Percentiles rank a stretch among this genome's conserved stretches.
phyloP scores from a whole-genome alignment of 2,888 invertebrate species.

The Dorcus hopei region DNA sequence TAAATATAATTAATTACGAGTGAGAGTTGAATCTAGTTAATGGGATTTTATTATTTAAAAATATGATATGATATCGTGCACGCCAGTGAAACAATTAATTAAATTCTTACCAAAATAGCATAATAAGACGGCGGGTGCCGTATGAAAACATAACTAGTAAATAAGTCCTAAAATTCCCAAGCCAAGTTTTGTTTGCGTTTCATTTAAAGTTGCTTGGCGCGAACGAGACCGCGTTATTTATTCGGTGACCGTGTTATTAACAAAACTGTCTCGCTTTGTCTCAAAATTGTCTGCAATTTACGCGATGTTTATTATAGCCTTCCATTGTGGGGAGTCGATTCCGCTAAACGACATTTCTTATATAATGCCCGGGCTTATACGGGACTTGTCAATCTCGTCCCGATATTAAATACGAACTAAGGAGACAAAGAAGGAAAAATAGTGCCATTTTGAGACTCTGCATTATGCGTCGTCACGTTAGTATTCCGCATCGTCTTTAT shows the following conservation, averaged over 20 bases:
- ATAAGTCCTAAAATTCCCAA: slow-evolving; percentile 16
- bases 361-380: slow-evolving; percentile 14
- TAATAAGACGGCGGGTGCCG: too few relatives aligned
- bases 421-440: slow-evolving; percentile 2
- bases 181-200: slow-evolving; percentile 19
- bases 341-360: slow-evolving; percentile 27
- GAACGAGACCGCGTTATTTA: slow-evolving; percentile 25
- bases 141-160: slow-evolving; percentile 20
- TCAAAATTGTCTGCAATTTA: slow-evolving; percentile 30
- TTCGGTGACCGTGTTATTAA: slow-evolving; percentile 28
- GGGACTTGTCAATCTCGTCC: slow-evolving; percentile 13
- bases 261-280: slow-evolving; percentile 23
- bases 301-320: slow-evolving; percentile 31
- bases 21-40: too few relatives aligned
- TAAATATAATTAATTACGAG: too few relatives aligned
- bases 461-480: slow-evolving; percentile 16
- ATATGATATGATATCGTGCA: too few relatives aligned
- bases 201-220: slow-evolving; percentile 22
- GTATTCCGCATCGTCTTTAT: not conserved
- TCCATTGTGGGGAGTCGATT: slow-evolving; percentile 29
- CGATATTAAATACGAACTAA: slow-evolving; percentile 7
- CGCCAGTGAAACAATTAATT: too few relatives aligned
- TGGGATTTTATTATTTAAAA: too few relatives aligned
- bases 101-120: too few relatives aligned
- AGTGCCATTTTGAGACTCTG: slow-evolving; percentile 5